Conservation (phyloP, 2,113 vertebrate species). For the Casuarius casuarius region DNA sequence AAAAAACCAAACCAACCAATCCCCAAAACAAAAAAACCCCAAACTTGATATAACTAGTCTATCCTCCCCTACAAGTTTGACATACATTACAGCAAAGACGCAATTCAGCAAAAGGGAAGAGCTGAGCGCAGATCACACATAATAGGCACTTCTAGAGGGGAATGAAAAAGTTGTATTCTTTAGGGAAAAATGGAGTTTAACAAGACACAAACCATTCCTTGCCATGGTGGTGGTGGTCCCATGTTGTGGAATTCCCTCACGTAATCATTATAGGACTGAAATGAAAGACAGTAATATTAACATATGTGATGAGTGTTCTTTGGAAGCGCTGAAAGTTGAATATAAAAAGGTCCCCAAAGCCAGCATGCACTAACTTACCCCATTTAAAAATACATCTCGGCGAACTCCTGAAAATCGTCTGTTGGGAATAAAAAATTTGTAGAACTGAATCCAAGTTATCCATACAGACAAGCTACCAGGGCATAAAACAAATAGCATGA, state of each 20-base stretch:
- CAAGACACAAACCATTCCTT: slow-evolving; percentile 92
- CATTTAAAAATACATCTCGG: slow-evolving; percentile 96
- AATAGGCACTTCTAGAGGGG: background rate
- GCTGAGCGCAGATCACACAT: background rate
- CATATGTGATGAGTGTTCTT: background rate
- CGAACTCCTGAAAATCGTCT: slow-evolving; percentile 95
- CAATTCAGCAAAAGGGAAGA: background rate
- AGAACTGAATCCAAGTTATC: slow-evolving; percentile 78
- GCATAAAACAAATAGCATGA: slow-evolving; percentile 70
- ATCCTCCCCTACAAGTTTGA: background rate
- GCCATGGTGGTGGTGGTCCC: slow-evolving; percentile 95
- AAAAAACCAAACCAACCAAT: background rate
- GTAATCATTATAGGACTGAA: slow-evolving; percentile 98
- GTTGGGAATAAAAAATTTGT: slow-evolving; percentile 81
- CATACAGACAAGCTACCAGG: slow-evolving; percentile 56
- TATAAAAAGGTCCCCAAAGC: background rate
- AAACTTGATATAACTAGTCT: background rate
- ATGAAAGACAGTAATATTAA: slow-evolving; percentile 70
- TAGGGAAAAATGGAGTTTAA: background rate
- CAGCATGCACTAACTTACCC: slow-evolving; percentile 84
- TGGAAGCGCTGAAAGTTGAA: slow-evolving; percentile 8
- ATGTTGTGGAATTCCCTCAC: slow-evolving; percentile 98
- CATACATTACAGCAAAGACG: background rate
- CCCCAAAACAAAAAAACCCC: background rate
- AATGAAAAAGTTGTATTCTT: background rate